A percentile compares a stretch with the other conserved stretches of the same genome.
Evolutionary conservation across 2,797 vertebrate genomes (phyloP).

Genomic region (Rhynchonycteris naso): DNA sequence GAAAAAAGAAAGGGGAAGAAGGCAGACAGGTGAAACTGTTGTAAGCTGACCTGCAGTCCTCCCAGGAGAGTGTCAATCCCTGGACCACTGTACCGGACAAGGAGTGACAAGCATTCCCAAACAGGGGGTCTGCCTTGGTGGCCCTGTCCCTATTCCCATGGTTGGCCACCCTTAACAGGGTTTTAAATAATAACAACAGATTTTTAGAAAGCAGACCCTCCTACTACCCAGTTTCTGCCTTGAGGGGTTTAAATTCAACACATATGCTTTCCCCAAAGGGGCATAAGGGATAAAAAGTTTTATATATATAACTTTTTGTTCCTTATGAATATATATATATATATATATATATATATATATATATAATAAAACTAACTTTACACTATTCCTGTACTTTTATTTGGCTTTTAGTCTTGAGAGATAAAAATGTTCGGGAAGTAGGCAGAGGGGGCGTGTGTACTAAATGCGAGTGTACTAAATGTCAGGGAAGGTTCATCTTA

Average conservation of each 20-base stretch:
- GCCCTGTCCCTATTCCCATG: neutral
- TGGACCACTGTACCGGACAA: too few relatives aligned
- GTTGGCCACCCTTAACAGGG: neutral
- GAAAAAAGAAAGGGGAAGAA: neutral
- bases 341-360: too few relatives aligned
- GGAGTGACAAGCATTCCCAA: too few relatives aligned
- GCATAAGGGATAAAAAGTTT: neutral
- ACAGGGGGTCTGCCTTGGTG: neutral
- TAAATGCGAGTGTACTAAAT: neutral
- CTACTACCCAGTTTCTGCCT: neutral
- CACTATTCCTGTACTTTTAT: neutral
- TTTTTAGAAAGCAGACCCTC: neutral
- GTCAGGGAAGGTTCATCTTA: neutral
- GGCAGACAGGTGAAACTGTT: neutral
- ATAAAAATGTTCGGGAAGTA: neutral
- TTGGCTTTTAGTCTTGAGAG: neutral
- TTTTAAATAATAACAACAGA: neutral
- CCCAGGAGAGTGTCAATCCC: too few relatives aligned
- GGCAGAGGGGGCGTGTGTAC: neutral
- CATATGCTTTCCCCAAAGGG: neutral
- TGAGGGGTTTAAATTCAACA: neutral
- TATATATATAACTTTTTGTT: too few relatives aligned
- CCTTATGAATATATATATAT: too few relatives aligned
- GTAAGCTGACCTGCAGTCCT: fast-evolving
- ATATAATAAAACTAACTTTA: neutral